Conservation (phyloP, 1,140 invertebrate species). For the Rhopalosiphum padi region DNA sequence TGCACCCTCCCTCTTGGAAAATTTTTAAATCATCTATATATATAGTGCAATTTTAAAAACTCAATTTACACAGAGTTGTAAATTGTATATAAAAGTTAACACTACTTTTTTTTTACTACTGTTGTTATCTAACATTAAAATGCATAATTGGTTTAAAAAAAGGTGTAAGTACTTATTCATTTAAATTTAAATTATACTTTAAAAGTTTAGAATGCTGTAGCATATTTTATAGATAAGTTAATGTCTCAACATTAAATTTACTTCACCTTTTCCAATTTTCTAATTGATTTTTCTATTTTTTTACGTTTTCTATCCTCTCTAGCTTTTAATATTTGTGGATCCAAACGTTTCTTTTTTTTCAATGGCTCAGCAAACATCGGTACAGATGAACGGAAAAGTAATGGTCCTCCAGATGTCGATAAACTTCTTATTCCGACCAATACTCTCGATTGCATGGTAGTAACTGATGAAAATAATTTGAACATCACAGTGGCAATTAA, state of each 20-base stretch:
- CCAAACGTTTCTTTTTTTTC: conserved; percentile 86
- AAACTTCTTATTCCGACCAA: not conserved
- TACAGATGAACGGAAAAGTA: conserved; percentile 17
- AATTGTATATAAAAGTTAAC: not conserved
- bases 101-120: too few species aligned
- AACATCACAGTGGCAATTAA: not conserved
- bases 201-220: not conserved
- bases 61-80: not conserved
- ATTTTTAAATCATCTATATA: too few species aligned
- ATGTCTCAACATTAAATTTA: not conserved
- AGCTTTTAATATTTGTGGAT: conserved; percentile 78
- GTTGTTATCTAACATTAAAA: too few species aligned
- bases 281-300: conserved; percentile 84
- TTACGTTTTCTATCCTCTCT: conserved; percentile 81
- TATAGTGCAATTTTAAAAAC: not conserved
- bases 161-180: not conserved
- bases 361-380: conserved; percentile 76
- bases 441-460: not conserved
- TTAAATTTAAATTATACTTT: not conserved
- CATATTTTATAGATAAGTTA: not conserved
- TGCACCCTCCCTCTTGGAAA: too few species aligned
- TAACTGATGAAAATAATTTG: conserved; percentile 1
- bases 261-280: conserved; percentile 74
- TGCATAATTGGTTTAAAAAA: too few species aligned
- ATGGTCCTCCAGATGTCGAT: conserved; percentile 10